Base-by-base conservation (phyloP, 2,113 vertebrate genomes). In the Steatornis caripensis region DNA sequence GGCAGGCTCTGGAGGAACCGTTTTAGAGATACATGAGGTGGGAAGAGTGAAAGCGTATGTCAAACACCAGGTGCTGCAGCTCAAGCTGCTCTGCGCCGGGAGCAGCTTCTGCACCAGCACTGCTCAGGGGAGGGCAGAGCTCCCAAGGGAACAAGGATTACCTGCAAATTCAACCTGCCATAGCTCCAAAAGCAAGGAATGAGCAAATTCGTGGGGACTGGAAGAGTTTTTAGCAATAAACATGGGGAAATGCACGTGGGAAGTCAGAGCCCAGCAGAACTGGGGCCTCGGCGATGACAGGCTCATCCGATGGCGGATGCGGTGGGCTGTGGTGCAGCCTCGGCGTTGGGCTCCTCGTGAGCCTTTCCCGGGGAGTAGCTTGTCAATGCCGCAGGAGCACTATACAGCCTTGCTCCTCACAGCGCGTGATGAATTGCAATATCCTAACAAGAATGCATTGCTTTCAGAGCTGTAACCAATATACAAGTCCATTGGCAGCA, bases 401-500 rank as follows among this genome's bases (percentile, higher is more conserved):
- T 5, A 3, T 14, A 15, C 77, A 26, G 77, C 43, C 70, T 77
- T 21, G 9, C 51, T 92, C 46, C 49, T 79, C 93, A 19, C 51
- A 36, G 86, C 54, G 15, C 8, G 43, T 86, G 93, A 85, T 77
- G 92, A 54, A 92, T 70, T 65, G 94, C 93, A 78, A 37, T 78
- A 88, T 65, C 89, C 92, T 89, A 77, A 84, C 41, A 51, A 57
- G 81, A 96, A n/a, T 82, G 19, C 81, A 77, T 77, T 2, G 1
- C 93, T 93, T 81, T 77, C 82, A 46, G 95, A 71, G 84, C 90
- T 96, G 87, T n/a, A 96, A 93, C 70, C 88, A 91, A 93, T 89
- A 93, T 62, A 60, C 85, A 76, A 92, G 83, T 79, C 92, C 92
- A 95, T 95, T 93, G 96, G 95, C 97, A 96, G 93, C 95, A 93